These are phyloP conservation scores for Myopa testacea DNA, from an alignment of 2,888 invertebrate species.

Conservation along the genomic window DNA sequence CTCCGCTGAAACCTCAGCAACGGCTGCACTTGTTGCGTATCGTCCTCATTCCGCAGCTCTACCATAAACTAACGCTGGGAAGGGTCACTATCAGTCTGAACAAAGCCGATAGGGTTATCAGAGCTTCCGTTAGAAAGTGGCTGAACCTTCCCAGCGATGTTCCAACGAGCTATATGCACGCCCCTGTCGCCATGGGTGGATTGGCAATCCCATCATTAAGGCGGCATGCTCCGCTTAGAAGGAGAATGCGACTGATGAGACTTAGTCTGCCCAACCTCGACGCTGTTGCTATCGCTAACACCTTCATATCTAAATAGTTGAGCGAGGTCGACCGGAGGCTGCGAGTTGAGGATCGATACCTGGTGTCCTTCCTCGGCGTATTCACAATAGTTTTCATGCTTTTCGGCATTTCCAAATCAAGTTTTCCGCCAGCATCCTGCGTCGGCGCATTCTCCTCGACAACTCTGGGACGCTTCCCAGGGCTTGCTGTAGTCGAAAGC, in stretches of 20 bases:
- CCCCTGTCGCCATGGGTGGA: background rate
- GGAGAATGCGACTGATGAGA: background rate
- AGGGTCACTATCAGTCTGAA: conserved; percentile 1
- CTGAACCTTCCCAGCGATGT: background rate
- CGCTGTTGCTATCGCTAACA: background rate
- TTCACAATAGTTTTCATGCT: too few species aligned
- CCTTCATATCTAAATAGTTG: background rate
- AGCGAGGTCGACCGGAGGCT: background rate
- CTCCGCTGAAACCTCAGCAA: conserved; percentile 19
- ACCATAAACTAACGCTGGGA: conserved; percentile 4
- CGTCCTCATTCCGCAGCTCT: conserved; percentile 3
- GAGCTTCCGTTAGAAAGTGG: conserved; percentile 14
- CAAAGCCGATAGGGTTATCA: background rate
- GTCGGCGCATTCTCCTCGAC: too few species aligned
- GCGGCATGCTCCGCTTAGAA: background rate
- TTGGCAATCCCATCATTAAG: background rate
- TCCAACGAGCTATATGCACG: background rate
- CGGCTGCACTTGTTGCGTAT: background rate
- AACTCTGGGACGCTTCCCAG: too few species aligned
- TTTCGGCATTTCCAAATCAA: too few species aligned
- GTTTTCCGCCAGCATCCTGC: too few species aligned
- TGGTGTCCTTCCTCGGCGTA: too few species aligned
- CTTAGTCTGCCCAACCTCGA: conserved; percentile 5
- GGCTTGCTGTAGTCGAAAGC: too few species aligned
- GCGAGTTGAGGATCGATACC: background rate